Conservation (phyloP, 2,888 invertebrate genomes). For the Pedicia rivosa region DNA sequence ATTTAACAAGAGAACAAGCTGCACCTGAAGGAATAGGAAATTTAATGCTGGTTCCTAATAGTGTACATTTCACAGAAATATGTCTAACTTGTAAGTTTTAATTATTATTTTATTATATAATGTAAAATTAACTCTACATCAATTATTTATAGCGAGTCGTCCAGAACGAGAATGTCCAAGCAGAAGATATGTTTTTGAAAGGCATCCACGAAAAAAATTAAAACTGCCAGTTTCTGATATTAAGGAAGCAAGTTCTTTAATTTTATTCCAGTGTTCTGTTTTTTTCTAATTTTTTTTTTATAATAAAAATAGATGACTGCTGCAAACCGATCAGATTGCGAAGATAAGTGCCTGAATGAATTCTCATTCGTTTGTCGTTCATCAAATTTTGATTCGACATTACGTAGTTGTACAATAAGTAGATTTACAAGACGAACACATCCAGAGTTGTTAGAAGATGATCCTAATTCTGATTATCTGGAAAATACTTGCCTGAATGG, state of each 20-base stretch:
- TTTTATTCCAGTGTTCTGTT: too few species aligned
- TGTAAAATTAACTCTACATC: conserved; percentile 1
- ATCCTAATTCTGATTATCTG: conserved; percentile 75
- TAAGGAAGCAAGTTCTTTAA: conserved; percentile 45
- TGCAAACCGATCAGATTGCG: conserved; percentile 74
- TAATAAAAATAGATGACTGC: conserved; percentile 37
- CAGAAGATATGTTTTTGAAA: conserved; percentile 73
- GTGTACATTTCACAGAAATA: conserved; percentile 80
- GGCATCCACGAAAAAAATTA: conserved; percentile 69
- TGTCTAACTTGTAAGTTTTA: conserved; percentile 66
- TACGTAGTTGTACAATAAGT: conserved; percentile 65
- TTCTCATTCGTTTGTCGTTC: conserved; percentile 80
- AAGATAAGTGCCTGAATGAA: conserved; percentile 78
- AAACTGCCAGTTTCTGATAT: conserved; percentile 66
- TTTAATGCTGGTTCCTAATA: conserved; percentile 76
- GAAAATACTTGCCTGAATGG: conserved; percentile 84
- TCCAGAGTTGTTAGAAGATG: conserved; percentile 68
- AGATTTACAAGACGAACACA: conserved; percentile 72
- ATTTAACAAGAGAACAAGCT: conserved; percentile 69
- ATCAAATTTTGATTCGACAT: conserved; percentile 63
- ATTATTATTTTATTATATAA: conserved; percentile 2
- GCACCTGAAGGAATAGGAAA: conserved; percentile 79
- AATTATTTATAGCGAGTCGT: conserved; percentile 44
- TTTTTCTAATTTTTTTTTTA: background rate
- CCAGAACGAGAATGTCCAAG: conserved; percentile 82